phyloP scores from a whole-genome alignment of 2,888 invertebrate genomes.

The Atherix ibis region DNA sequence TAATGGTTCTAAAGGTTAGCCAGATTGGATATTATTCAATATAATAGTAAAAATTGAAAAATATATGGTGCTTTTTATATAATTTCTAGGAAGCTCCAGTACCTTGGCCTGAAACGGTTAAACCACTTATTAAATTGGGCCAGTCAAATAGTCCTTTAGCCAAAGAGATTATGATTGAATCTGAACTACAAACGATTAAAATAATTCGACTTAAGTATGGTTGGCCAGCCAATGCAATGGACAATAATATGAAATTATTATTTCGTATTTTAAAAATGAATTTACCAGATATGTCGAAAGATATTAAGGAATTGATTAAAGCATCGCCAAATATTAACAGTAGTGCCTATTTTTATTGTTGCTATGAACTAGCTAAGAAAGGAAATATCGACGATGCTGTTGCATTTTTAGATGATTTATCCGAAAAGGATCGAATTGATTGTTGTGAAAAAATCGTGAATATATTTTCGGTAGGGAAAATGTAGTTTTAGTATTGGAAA shows the following conservation, averaged over 20 bases:
- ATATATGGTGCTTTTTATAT: neutral
- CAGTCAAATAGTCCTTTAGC: constrained; percentile 29
- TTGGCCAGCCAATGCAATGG: constrained; percentile 24
- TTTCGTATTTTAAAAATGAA: constrained; percentile 28
- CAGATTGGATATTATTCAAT: neutral
- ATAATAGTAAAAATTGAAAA: neutral
- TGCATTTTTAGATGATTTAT: constrained; percentile 22
- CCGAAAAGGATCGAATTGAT: constrained; percentile 15
- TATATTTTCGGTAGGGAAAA: constrained; percentile 18
- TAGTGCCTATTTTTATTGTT: constrained; percentile 26
- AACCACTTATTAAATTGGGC: constrained; percentile 24
- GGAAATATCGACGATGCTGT: constrained; percentile 24
- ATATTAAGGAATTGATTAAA: constrained; percentile 23
- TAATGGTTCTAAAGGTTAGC: constrained; percentile 23
- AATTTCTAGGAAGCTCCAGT: constrained; percentile 23
- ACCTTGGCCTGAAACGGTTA: constrained; percentile 27
- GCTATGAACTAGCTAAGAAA: constrained; percentile 24
- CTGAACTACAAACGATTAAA: constrained; percentile 30
- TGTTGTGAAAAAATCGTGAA: constrained; percentile 20
- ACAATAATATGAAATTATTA: constrained; percentile 23
- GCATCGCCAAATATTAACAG: constrained; percentile 23
- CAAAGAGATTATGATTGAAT: constrained; percentile 25
- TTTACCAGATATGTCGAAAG: constrained; percentile 27
- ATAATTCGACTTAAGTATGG: constrained; percentile 31
- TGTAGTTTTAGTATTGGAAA: neutral